These are phyloP conservation scores for Takifugu flavidus DNA, from an alignment of 2,113 vertebrate genomes.

Conservation along the genomic window DNA sequence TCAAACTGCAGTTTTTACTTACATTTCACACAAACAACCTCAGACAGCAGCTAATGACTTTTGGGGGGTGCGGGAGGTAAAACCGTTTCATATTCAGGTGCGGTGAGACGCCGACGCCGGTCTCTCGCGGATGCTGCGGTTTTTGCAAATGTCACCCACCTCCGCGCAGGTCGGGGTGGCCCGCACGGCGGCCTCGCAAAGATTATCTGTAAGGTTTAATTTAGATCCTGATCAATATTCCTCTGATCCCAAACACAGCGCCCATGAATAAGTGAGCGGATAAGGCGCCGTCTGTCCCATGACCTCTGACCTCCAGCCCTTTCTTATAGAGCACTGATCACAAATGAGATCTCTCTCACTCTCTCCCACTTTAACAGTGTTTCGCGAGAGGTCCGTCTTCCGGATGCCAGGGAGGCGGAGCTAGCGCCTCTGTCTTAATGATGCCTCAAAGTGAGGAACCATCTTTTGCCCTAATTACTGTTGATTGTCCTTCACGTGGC, in stretches of 20 bases:
- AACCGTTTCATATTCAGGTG: slow-evolving; percentile 40
- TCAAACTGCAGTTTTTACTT: slow-evolving; percentile 62
- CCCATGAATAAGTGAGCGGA: slow-evolving; percentile 13
- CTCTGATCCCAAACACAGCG: slow-evolving; percentile 6
- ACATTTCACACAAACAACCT: slow-evolving; percentile 71
- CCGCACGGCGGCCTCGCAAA: slow-evolving; percentile 24
- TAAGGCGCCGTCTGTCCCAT: neutral
- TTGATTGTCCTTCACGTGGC: slow-evolving; percentile 72
- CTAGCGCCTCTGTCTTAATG: slow-evolving; percentile 63
- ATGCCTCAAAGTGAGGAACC: slow-evolving; percentile 66
- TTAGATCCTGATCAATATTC: slow-evolving; percentile 21
- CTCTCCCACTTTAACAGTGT: slow-evolving; percentile 23
- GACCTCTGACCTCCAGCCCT: no score
- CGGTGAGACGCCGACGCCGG: slow-evolving; percentile 52
- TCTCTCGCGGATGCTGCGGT: slow-evolving; percentile 28
- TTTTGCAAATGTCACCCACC: slow-evolving; percentile 52
- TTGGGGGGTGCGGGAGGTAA: neutral
- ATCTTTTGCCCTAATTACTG: slow-evolving; percentile 77
- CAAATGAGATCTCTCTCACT: no score
- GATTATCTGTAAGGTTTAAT: slow-evolving; percentile 36
- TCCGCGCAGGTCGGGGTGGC: slow-evolving; percentile 24
- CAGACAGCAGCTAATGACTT: slow-evolving; percentile 68
- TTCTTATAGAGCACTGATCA: no score
- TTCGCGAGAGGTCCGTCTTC: slow-evolving; percentile 45
- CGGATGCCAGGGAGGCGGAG: slow-evolving; percentile 50